phyloP scores from a whole-genome alignment of 2,888 invertebrate genomes.

The Hyposoter didymator region DNA sequence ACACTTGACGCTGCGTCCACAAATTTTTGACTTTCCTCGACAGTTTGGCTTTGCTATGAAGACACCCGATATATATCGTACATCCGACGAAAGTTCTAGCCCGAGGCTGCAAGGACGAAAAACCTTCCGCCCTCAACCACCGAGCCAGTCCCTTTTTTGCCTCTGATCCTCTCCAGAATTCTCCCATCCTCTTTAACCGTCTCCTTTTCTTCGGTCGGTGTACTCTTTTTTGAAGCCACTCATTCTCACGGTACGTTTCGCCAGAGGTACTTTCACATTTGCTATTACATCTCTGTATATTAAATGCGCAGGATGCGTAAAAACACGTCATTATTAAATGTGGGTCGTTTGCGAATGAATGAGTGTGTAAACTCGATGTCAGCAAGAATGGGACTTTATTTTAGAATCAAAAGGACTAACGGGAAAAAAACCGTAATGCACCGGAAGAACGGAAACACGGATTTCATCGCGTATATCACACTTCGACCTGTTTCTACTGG shows the following conservation, averaged over 20 bases:
- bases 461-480: not conserved
- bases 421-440: not conserved
- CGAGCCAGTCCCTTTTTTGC: constrained; percentile 39
- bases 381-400: not conserved
- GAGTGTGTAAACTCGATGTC: constrained; percentile 14
- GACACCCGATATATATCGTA: constrained; percentile 10
- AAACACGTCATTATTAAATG: constrained; percentile 48
- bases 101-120: constrained; percentile 68
- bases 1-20: not conserved
- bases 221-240: constrained; percentile 2
- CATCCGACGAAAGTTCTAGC: constrained; percentile 23
- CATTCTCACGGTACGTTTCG: constrained; percentile 20
- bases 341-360: constrained; percentile 47
- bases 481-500: not conserved
- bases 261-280: not conserved
- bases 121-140: constrained; percentile 67
- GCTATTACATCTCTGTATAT: constrained; percentile 3
- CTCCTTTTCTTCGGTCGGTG: constrained; percentile 32
- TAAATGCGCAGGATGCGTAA: constrained; percentile 19
- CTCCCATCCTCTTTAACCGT: constrained; percentile 29
- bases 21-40: not conserved
- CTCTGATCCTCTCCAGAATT: constrained; percentile 35
- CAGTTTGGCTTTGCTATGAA: not conserved
- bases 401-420: not conserved
- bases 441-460: not conserved